Base-by-base conservation (phyloP, 2,888 invertebrate genomes). In the Cataglyphis cursor region DNA sequence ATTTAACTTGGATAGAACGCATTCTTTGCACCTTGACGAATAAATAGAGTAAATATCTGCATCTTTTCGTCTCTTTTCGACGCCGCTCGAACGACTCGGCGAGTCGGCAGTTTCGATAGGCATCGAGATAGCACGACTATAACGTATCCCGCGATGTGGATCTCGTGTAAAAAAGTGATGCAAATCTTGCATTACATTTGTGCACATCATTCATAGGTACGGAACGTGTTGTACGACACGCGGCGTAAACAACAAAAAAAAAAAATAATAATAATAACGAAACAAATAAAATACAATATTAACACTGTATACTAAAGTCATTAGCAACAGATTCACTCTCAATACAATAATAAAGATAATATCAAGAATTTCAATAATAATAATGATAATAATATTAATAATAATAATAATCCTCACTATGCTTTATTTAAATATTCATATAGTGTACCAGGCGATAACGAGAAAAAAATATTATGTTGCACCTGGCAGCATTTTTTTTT, bases 261-360 rank as follows among this genome's bases (percentile, higher is more conserved):
- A 89, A 31, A 31, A 6, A 31, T 81, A 82, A 88, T 86, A 87
- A 91, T 91, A 90, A 94, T 94, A 94, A 95, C 94, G 94, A 94
- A 95, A 94, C 95, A 95, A 95, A 94, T 94, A 95, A 94, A 95
- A 94, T 94, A 94, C 94, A 95, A 93, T 94, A 94, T 95, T 93
- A 95, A 95, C 95, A 95, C 94, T 94, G 94, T 94, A 44, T 44
- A 94, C 93, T 93, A 93, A 93, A 93, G 93, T 93, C 94, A 92
- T 93, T 90, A 92, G 92, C 91, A 93, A 92, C 92, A 92, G 94
- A 93, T 93, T 93, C 94, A 93, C 92, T 94, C 93, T 92, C 92
- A 88, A 93, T 94, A 94, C 92, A 93, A 93, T 92, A 87, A 90
- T 92, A 85, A 87, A 85, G 86, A 86, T 87, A 90, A 90, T 91